Base-by-base conservation (phyloP, 2,113 vertebrate genomes). In the Platichthys stellatus region DNA sequence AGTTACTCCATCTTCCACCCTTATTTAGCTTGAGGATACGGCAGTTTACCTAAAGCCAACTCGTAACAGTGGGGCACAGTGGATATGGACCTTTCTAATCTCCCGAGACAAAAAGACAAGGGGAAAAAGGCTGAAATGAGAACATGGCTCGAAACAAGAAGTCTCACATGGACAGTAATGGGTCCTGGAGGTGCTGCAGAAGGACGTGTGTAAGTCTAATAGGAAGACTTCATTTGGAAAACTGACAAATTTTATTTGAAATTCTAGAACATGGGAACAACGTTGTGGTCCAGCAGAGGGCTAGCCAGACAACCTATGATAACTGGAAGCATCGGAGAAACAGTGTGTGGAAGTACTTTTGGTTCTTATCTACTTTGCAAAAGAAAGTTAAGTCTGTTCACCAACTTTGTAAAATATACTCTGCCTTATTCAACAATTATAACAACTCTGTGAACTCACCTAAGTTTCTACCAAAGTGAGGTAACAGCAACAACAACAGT, bases 11-110 rank as follows among this genome's bases (percentile, higher is more conserved):
- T 54, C 20, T 54, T 54, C 51, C 6, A 49, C 23, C 35, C 24
- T 60, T 35, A 24, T 84, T 68, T 76, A 69, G 51, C 43, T 58
- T 71, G 2, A 74, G 67, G 47, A 59, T 17, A 15, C 7, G 7
- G 8, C 20, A 3, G 1, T n/a, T 56, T 66, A 26, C 23, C 51
- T 54, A 3, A 20, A 78, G 60, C n/a, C 56, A 61, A 51, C 28
- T 40, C 45, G n/a, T 47, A 59, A 64, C 74, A 31, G 40, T 15
- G 2, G 11, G 51, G 2, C 20, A 21, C n/a, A 47, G 21, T 47
- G 40, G 10, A 54, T 47, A 54, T 54, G 20, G 51, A 54, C 51
- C 20, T 8, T 9, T 54, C 20, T n/a, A 54, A n/a, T 54, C 20
- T 54, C 51, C 18, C 0, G 47, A 18, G 47, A 43, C 11, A 11